These are phyloP conservation scores for Calliscelio sp. DNA, from an alignment of 2,888 invertebrate species.

Conservation along the genomic window DNA sequence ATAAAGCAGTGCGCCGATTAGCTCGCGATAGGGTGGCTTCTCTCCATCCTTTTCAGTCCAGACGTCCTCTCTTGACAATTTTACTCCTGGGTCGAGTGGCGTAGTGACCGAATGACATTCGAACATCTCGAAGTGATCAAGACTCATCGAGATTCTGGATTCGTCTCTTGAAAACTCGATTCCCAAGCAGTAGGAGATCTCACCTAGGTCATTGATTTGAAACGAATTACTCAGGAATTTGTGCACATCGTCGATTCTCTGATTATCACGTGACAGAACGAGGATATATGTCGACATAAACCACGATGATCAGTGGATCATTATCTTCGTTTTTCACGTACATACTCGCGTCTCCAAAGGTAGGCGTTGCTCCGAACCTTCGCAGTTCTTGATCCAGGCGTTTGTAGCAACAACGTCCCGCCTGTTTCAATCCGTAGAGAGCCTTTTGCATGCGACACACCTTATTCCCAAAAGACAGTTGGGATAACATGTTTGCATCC, in stretches of 20 bases:
- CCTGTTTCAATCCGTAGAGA: constrained; percentile 30
- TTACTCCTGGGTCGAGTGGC: constrained; percentile 3
- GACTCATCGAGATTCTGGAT: constrained; percentile 9
- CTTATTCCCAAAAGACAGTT: not conserved
- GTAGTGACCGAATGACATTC: not conserved
- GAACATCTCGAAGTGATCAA: constrained; percentile 22
- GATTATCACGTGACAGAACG: constrained; percentile 67
- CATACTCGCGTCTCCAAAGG: constrained; percentile 38
- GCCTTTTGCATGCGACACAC: constrained; percentile 15
- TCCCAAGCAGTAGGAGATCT: constrained; percentile 72
- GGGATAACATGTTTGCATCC: no score
- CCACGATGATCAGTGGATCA: constrained; percentile 59
- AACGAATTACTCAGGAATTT: constrained; percentile 64
- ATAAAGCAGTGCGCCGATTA: not conserved
- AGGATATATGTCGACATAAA: constrained; percentile 78
- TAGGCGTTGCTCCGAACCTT: constrained; percentile 7
- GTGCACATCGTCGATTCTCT: constrained; percentile 61
- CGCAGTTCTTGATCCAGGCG: not conserved
- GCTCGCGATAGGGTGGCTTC: constrained; percentile 2
- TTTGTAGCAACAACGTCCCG: constrained; percentile 24
- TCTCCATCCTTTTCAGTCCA: not conserved
- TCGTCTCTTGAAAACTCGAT: constrained; percentile 72
- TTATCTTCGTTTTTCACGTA: constrained; percentile 9
- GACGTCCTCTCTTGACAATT: not conserved
- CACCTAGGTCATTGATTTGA: constrained; percentile 74